Conservation (phyloP, 2,797 vertebrate genomes). For the Fratercula arctica region DNA sequence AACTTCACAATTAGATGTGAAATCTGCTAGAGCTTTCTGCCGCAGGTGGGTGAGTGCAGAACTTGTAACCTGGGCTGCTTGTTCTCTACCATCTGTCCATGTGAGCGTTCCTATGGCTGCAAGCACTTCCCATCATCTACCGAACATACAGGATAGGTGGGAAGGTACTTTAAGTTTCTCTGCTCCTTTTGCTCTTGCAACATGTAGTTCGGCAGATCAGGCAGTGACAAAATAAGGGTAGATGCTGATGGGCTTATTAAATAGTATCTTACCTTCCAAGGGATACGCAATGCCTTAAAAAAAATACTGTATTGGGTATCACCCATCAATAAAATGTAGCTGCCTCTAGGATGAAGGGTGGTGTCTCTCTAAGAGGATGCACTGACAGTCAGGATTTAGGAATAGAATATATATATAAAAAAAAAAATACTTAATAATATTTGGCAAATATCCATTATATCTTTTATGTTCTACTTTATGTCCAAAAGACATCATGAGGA, state of each 20-base stretch:
- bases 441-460: not conserved
- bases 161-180: not conserved
- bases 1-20: conserved; percentile 53
- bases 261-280: not conserved
- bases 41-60: not conserved
- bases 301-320: not conserved
- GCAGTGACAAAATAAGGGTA: not conserved
- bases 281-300: not conserved
- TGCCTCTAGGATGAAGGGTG: not conserved
- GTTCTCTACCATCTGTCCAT: not conserved
- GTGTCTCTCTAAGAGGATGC: not conserved
- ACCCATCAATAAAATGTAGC: not conserved
- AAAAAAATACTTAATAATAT: not conserved
- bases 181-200: not conserved
- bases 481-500: not conserved
- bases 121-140: not conserved
- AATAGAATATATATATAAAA: not conserved
- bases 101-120: not conserved
- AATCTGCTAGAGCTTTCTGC: conserved; percentile 4
- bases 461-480: not conserved
- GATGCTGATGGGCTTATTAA: not conserved
- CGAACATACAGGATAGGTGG: not conserved
- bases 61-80: not conserved
- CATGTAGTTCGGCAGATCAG: not conserved
- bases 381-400: not conserved